Evolutionary conservation across 2,797 vertebrate species (phyloP), one percentile per base, ranked within the genome.

Genomic region (Lindbergichthys nudifrons): DNA sequence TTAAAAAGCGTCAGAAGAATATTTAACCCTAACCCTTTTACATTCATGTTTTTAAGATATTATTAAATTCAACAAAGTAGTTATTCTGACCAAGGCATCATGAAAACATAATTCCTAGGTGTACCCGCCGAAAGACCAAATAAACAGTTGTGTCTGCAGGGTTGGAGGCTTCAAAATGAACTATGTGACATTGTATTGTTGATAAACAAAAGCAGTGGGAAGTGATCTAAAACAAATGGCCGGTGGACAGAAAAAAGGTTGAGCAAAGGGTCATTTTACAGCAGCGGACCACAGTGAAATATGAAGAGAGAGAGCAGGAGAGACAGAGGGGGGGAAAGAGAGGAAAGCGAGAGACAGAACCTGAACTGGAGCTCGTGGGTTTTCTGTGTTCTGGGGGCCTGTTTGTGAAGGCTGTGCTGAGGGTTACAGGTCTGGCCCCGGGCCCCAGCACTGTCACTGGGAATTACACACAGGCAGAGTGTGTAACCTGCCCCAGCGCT

Each of bases 401-500:
- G 73, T 85, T 81, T 80, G 83, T 65, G 77, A 89, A 89, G 69
- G 79, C 80, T 81, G 73, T 32, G 47, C 83, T 84, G 81, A 77
- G 81, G 82, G 83, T 90, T 91, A 84, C 79, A 88, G 91, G 87
- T 89, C 84, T 85, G 75, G 88, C 89, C 86, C 68, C 18, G 6
- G 82, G 89, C 82, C 10, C 51, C 65, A 48, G 56, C 5, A 57
- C 86, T 91, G 93, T 93, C 93, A 91, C 74, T 87, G 85, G 87
- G 79, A 88, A 94, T 94, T 89, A 93, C 67, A 75, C 78, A 82
- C 76, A 83, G 82, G 77, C 82, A 82, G 73, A 84, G 80, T 89
- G 87, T 89, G 86, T 88, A 86, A 89, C 83, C 89, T 90, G 88
- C 84, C 82, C 79, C 46, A 88, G 77, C 60, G 57, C 81, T 77